phyloP scores from a whole-genome alignment of 2,113 vertebrate species.

The Gila orcuttii region DNA sequence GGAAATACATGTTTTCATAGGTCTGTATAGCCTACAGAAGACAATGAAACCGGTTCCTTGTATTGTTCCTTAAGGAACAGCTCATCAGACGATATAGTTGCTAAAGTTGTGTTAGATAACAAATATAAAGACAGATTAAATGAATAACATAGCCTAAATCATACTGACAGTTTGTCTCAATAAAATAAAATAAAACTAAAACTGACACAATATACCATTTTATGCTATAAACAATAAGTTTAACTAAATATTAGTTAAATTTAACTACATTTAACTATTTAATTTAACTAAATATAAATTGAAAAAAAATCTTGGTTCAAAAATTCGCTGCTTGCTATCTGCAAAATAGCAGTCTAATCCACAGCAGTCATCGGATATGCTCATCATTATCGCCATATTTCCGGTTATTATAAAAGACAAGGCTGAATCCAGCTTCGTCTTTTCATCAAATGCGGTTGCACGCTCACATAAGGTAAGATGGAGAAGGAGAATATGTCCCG shows the following conservation, averaged over 20 bases:
- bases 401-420: not conserved
- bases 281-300: not conserved
- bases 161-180: not conserved
- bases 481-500: not conserved
- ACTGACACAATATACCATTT: too few relatives aligned
- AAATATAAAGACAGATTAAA: not conserved
- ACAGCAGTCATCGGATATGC: not conserved
- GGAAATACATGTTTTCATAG: constrained; percentile 21
- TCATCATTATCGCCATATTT: not conserved
- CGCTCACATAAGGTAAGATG: not conserved
- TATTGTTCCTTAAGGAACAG: constrained; percentile 2
- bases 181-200: not conserved
- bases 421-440: not conserved
- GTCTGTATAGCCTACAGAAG: not conserved
- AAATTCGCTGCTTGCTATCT: not conserved
- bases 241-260: not conserved
- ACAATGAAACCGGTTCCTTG: constrained; percentile 29
- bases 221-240: not conserved
- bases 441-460: not conserved
- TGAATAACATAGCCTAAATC: not conserved
- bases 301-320: not conserved
- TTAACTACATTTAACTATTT: too few relatives aligned
- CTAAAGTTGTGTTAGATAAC: not conserved
- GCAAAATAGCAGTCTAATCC: not conserved
- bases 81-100: not conserved